Evolutionary conservation across 2,113 vertebrate genomes (phyloP).

Genomic region (Myotis yumanensis): DNA sequence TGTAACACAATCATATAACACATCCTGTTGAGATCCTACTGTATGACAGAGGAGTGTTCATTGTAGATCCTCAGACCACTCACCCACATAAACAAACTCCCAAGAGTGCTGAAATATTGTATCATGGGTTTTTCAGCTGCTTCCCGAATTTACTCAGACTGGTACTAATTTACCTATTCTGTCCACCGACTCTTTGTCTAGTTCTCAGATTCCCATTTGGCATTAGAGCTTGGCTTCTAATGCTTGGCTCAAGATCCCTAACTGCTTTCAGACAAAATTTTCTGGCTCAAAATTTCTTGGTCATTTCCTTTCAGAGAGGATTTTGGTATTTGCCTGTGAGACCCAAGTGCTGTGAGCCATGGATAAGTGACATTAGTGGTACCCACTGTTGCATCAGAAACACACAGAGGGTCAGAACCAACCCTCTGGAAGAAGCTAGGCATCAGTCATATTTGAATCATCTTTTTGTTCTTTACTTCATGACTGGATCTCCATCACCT

Average conservation of each 20-base stretch:
- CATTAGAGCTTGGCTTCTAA: background rate
- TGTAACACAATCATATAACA: background rate
- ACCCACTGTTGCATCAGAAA: background rate
- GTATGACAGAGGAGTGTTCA: background rate
- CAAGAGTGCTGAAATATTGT: background rate
- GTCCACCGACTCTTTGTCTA: background rate
- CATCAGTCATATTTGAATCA: background rate
- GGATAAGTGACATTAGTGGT: background rate
- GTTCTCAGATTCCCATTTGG: slow-evolving; percentile 21
- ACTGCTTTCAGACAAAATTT: background rate
- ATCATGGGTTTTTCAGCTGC: background rate
- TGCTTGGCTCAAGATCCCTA: slow-evolving; percentile 11
- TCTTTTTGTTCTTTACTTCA: background rate
- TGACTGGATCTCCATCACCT: background rate
- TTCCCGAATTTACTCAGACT: background rate
- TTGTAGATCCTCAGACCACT: background rate
- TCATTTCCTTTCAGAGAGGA: background rate
- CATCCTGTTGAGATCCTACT: background rate
- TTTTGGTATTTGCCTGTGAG: background rate
- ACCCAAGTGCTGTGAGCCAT: background rate
- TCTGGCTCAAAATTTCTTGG: background rate
- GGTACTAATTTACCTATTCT: background rate
- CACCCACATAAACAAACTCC: background rate
- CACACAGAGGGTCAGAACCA: background rate
- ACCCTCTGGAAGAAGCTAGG: background rate